Percentiles rank a stretch among this genome's conserved stretches.
These are phyloP conservation scores for Drosophila albomicans DNA, from an alignment of 1,140 invertebrate species.

Conservation along the genomic window DNA sequence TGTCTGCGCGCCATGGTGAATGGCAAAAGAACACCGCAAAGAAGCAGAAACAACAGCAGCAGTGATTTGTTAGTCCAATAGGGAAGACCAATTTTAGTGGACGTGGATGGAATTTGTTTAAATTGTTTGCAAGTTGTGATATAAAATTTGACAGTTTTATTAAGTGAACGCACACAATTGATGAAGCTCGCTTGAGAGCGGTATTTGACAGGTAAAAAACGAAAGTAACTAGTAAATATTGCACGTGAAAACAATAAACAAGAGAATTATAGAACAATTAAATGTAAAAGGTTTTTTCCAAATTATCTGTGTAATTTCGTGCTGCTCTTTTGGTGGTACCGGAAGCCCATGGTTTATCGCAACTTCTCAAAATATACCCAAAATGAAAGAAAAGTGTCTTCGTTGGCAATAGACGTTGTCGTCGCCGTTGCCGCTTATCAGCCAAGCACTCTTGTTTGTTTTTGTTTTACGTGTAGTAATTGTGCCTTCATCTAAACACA, in stretches of 20 bases:
- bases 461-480: slow-evolving; percentile 35
- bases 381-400: slow-evolving; percentile 17
- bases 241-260: not conserved
- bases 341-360: slow-evolving; percentile 44
- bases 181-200: slow-evolving; percentile 13
- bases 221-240: not conserved
- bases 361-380: slow-evolving; percentile 12
- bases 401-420: slow-evolving; percentile 5
- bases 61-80: slow-evolving; percentile 15
- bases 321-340: not conserved
- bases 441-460: slow-evolving; percentile 40
- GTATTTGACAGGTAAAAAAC: slow-evolving; percentile 31
- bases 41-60: slow-evolving; percentile 27
- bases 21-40: slow-evolving; percentile 37
- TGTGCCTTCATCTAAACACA: slow-evolving; percentile 15
- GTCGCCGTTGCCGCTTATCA: slow-evolving; percentile 44
- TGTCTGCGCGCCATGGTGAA: slow-evolving; percentile 25
- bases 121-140: not conserved
- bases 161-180: not conserved
- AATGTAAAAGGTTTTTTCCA: not conserved
- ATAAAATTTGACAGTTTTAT: not conserved
- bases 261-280: not conserved
- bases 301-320: slow-evolving; percentile 20
- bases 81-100: slow-evolving; percentile 39
- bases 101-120: slow-evolving; percentile 34